Conservation (phyloP, 2,113 vertebrate genomes). For the Calidris pugnax region DNA sequence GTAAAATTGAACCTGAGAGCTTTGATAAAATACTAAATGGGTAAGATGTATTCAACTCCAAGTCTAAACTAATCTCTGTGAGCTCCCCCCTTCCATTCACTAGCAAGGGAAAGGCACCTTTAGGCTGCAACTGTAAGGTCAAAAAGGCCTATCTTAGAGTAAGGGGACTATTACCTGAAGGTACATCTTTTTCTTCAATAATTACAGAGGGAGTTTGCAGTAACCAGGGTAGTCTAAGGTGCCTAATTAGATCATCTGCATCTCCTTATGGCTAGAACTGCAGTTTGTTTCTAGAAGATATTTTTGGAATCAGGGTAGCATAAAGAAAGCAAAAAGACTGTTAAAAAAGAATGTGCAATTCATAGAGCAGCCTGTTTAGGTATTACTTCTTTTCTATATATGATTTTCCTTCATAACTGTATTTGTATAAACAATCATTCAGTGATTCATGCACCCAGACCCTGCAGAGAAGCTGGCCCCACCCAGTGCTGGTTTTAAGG, state of each 20-base stretch:
- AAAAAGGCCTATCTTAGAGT: not conserved
- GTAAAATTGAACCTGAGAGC: not conserved
- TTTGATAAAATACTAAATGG: not conserved
- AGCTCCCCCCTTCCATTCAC: not conserved
- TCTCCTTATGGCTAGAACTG: not conserved
- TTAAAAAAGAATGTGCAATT: not conserved
- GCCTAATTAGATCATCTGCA: not conserved
- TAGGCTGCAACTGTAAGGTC: not conserved
- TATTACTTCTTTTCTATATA: not conserved
- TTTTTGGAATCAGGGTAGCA: not conserved
- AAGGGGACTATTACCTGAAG: not conserved
- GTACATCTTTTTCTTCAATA: not conserved
- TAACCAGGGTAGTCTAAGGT: not conserved
- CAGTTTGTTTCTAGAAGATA: not conserved
- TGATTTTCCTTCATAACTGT: not conserved
- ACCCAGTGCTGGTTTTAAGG: not conserved
- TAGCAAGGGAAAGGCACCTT: not conserved
- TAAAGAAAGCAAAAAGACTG: not conserved
- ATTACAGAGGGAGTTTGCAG: not conserved
- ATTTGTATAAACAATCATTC: not conserved
- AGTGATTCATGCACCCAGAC: not conserved
- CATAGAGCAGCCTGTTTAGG: not conserved
- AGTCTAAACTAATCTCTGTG: not conserved
- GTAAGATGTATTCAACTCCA: not conserved
- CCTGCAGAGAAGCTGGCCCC: not conserved